Base-by-base conservation (phyloP, 2,888 invertebrate species). In the Parnassius orleans region DNA sequence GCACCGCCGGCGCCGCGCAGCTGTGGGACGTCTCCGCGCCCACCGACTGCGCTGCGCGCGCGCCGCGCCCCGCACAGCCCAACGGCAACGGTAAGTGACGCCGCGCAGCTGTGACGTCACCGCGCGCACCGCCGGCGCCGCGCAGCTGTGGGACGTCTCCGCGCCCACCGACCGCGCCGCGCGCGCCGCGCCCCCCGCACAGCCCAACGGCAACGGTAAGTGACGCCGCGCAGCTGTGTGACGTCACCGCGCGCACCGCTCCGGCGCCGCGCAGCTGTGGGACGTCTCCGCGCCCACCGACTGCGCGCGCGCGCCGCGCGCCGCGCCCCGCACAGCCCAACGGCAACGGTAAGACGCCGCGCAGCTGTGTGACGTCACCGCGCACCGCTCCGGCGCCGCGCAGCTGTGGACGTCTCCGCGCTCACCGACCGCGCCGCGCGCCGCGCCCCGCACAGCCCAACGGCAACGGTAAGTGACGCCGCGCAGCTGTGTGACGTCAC, bases 1-100 rank as follows among this genome's bases (percentile, higher is more conserved):
- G 15, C 98, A 98, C 80, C 95, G 96, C 48, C 70, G 98, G 98
- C 55, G 96, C 96, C 51, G 95, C 98, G 65, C 98, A 98, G 90
- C 98, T 99, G 96, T 99, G 99, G 99, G 99, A 99, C 91, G 93
- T 99, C 65, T 98, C 98, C 12, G 99, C 98, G 10, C 98, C 98
- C 12, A 92, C 99, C 59, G 98, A 98, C 86, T 93, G 96, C 69
- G 93, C 94, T 14, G 88, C 92, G 7, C 76, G 44, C 68, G 76
- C 2, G 71, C 65, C n/a, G 58, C 73, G 42, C 60, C 64, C 57
- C 66, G 62, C 66, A 10, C 61, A 65, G 10, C 56, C 70, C 62
- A 76, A 73, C 3, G 68, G 66, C 12, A 66, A 61, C 53, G 67
- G 64, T 69, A 14, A 57, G 57, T 52, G 19, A 24, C 24, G 3